phyloP scores from a whole-genome alignment of 2,113 vertebrate species.

The Leptocoma aspasia region DNA sequence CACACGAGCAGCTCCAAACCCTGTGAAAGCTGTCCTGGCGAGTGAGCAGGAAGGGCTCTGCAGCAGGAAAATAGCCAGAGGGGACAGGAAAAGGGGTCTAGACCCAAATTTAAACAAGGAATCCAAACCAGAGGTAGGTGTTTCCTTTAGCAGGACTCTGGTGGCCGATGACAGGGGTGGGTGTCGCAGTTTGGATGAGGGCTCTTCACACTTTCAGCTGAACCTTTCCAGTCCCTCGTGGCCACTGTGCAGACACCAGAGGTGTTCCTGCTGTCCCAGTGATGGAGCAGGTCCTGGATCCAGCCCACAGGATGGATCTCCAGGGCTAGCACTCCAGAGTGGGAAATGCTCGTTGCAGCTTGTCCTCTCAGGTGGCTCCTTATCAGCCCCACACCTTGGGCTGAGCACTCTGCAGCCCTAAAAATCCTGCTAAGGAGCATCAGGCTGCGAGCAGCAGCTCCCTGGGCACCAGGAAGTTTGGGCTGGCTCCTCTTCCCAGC shows the following conservation, averaged over 20 bases:
- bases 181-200: not conserved
- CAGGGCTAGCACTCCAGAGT: accelerated
- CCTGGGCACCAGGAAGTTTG: accelerated
- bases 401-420: not conserved
- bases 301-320: not conserved
- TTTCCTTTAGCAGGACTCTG: not conserved
- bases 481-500: not conserved
- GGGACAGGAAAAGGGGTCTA: not conserved
- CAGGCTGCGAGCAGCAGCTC: not conserved
- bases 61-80: not conserved
- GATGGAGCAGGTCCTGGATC: not conserved
- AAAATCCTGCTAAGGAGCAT: not conserved
- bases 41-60: not conserved
- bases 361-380: not conserved
- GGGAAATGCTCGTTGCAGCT: accelerated
- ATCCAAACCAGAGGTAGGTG: not conserved
- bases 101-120: not conserved
- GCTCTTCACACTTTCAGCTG: not conserved
- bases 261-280: not conserved
- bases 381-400: too few species aligned
- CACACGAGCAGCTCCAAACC: not conserved
- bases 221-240: not conserved
- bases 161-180: accelerated
- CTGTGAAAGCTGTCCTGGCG: not conserved
- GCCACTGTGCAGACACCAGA: not conserved